phyloP scores from a whole-genome alignment of 1,140 invertebrate species.

The Oncopodura yosiiana region DNA sequence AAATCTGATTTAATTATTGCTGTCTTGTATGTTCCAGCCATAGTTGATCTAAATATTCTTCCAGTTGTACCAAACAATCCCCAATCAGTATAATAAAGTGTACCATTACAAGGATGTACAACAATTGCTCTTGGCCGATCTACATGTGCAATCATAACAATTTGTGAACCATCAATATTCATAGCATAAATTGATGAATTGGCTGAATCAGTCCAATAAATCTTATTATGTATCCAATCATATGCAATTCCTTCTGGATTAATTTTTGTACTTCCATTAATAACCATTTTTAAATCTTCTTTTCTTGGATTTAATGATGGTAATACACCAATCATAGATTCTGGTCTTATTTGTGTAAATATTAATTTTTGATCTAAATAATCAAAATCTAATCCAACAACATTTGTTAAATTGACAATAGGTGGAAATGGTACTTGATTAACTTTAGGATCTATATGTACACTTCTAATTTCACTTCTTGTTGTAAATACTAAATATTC shows the following conservation, averaged over 20 bases:
- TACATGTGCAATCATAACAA: conserved; percentile 87
- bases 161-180: conserved; percentile 75
- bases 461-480: conserved; percentile 75
- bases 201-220: conserved; percentile 93
- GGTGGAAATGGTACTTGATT: conserved; percentile 76
- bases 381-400: conserved; percentile 94
- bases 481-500: conserved; percentile 88
- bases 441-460: conserved; percentile 69
- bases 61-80: conserved; percentile 82
- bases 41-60: conserved; percentile 89
- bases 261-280: conserved; percentile 69
- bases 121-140: conserved; percentile 90
- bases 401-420: conserved; percentile 79
- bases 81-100: conserved; percentile 87
- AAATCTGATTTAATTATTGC: conserved; percentile 83
- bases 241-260: conserved; percentile 93
- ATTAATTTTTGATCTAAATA: conserved; percentile 74
- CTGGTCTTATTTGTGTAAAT: conserved; percentile 84
- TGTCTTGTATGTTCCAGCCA: conserved; percentile 87
- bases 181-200: conserved; percentile 92
- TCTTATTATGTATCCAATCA: conserved; percentile 92
- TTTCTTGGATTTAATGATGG: conserved; percentile 54
- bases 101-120: conserved; percentile 81
- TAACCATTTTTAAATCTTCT: conserved; percentile 57
- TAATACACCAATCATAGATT: conserved; percentile 74